A percentile compares a stretch with the other conserved stretches of the same genome.
Evolutionary conservation across 2,797 vertebrate species (phyloP).

Genomic region (Catharus ustulatus): DNA sequence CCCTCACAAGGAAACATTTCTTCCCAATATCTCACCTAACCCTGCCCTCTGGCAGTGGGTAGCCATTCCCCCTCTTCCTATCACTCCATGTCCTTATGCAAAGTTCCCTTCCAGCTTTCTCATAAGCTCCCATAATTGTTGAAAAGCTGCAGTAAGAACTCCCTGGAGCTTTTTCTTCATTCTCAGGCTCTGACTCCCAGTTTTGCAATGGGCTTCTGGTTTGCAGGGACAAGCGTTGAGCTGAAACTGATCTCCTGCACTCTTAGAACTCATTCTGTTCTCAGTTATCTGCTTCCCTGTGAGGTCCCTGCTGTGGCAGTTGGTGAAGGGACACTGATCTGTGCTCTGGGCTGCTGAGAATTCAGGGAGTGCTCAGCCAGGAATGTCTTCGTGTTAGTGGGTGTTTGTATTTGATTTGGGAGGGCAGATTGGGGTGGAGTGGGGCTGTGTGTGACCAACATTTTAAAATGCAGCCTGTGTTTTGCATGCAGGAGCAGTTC

Average conservation of each 20-base stretch:
- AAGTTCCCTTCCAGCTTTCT: not conserved
- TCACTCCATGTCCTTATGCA: not conserved
- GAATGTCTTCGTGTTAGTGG: not conserved
- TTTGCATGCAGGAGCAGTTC: constrained; percentile 89
- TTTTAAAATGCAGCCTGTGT: not conserved
- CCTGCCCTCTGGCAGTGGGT: not conserved
- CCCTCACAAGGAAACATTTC: not conserved
- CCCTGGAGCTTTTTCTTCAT: not conserved
- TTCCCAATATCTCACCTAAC: not conserved
- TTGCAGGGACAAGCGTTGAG: not conserved
- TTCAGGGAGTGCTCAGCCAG: not conserved
- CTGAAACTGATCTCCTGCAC: not conserved
- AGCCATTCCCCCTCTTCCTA: not conserved
- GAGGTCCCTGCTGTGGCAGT: not conserved
- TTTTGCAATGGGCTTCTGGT: not conserved
- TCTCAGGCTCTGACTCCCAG: not conserved
- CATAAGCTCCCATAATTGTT: not conserved
- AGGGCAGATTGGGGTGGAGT: not conserved
- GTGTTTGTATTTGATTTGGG: not conserved
- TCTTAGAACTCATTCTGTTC: not conserved
- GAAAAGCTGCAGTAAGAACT: not conserved
- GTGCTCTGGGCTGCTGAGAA: not conserved
- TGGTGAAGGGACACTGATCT: not conserved
- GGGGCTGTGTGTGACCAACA: not conserved
- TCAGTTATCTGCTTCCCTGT: not conserved